Conservation (phyloP, 2,797 vertebrate genomes). For the Bryconaethiops microstoma region DNA sequence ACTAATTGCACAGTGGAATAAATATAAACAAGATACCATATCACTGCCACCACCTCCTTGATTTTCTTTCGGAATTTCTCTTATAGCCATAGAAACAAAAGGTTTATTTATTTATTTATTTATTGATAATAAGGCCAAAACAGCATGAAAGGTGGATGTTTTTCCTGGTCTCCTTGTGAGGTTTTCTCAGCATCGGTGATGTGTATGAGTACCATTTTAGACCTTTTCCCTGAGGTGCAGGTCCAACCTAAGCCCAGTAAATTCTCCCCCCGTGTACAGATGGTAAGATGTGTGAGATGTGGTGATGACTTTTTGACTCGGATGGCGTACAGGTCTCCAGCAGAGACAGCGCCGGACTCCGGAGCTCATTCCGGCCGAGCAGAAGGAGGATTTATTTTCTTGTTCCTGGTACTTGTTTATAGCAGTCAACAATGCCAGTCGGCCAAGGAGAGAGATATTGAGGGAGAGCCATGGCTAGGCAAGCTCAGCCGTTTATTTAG, state of each 20-base stretch:
- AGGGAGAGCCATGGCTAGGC: slow-evolving; percentile 34
- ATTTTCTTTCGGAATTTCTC: background rate
- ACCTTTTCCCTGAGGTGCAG: slow-evolving; percentile 1
- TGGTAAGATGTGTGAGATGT: slow-evolving; percentile 21
- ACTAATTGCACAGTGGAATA: background rate
- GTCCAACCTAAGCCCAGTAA: slow-evolving; percentile 6
- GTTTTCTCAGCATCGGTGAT: background rate
- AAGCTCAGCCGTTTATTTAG: slow-evolving; percentile 56
- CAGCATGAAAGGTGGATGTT: background rate
- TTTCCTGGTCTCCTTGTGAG: slow-evolving; percentile 3
- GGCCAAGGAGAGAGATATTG: slow-evolving; percentile 36
- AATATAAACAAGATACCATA: background rate
- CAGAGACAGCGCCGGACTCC: slow-evolving; percentile 8
- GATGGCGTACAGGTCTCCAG: background rate
- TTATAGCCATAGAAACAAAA: background rate
- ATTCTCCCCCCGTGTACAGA: slow-evolving; percentile 13
- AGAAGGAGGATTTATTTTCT: slow-evolving; percentile 45
- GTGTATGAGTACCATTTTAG: slow-evolving; percentile 10
- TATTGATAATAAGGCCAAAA: slow-evolving; percentile 23
- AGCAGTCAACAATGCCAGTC: slow-evolving; percentile 36
- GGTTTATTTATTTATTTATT: background rate
- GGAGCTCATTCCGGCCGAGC: background rate
- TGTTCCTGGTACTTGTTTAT: slow-evolving; percentile 46
- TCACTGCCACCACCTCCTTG: background rate
- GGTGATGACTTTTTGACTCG: slow-evolving; percentile 39